phyloP scores from a whole-genome alignment of 2,113 vertebrate species.

The Paradisaea rubra region DNA sequence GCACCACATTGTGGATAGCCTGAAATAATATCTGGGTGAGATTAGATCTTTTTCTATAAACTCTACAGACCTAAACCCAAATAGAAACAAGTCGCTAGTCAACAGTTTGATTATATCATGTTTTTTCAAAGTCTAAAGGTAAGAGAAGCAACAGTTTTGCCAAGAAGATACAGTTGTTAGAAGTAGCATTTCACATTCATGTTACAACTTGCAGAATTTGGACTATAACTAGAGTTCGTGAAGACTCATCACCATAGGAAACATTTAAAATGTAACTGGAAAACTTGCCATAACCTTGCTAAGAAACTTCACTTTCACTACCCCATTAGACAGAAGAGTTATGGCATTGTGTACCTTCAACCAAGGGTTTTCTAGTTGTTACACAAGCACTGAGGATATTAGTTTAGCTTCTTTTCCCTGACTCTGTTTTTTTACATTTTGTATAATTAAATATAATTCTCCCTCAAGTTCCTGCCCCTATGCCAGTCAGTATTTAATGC shows the following conservation, averaged over 20 bases:
- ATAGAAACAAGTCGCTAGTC: background rate
- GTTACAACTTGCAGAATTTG: background rate
- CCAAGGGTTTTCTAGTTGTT: background rate
- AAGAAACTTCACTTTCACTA: background rate
- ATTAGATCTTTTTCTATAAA: background rate
- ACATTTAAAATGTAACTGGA: background rate
- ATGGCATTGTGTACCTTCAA: background rate
- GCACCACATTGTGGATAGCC: background rate
- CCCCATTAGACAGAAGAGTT: background rate
- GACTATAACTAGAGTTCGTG: background rate
- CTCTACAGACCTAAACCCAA: background rate
- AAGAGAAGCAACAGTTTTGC: background rate
- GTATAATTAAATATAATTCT: background rate
- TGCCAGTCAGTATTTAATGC: background rate
- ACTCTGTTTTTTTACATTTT: background rate
- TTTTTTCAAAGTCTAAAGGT: background rate
- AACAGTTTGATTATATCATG: background rate
- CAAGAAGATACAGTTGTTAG: background rate
- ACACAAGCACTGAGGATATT: background rate
- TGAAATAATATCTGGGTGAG: background rate
- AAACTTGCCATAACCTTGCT: background rate
- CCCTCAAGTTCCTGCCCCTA: background rate
- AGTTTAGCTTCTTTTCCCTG: background rate
- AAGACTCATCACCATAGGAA: background rate
- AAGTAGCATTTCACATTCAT: background rate